Evolutionary conservation across 2,113 vertebrate species (phyloP).

Genomic region (Alosa alosa): DNA sequence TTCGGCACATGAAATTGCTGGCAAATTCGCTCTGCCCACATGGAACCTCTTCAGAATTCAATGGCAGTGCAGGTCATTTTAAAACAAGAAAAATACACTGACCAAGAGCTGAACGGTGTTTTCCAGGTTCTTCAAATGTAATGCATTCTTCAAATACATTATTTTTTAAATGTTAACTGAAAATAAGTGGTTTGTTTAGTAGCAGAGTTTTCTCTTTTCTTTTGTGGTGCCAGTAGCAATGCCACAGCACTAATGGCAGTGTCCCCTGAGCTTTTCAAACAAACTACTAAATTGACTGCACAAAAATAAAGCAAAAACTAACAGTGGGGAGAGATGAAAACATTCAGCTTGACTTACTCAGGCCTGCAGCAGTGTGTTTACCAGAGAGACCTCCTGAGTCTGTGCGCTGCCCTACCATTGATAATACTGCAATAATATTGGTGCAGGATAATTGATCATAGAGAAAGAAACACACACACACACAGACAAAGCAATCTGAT

Average conservation of each 20-base stretch:
- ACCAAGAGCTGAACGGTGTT: not conserved
- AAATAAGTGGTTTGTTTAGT: not conserved
- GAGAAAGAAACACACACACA: not conserved
- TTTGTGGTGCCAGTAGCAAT: not conserved
- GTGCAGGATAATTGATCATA: constrained; percentile 15
- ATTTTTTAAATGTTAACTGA: not conserved
- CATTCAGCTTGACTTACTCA: not conserved
- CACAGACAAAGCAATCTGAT: not conserved
- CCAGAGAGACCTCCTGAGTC: not conserved
- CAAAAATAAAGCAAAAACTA: not conserved
- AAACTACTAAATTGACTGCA: not conserved
- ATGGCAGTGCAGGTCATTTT: not conserved
- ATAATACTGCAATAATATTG: constrained; percentile 18
- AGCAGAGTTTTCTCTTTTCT: not conserved
- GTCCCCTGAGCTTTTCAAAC: not conserved
- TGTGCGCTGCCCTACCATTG: not conserved
- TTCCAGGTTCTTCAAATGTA: not conserved
- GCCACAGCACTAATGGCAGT: not conserved
- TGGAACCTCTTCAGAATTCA: not conserved
- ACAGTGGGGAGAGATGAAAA: constrained; percentile 4
- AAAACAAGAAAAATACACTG: not conserved
- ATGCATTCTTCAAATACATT: not conserved
- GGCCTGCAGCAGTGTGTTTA: not conserved
- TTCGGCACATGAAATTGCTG: not conserved
- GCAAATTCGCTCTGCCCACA: not conserved